These are phyloP conservation scores for Orius laevigatus DNA, from an alignment of 1,140 invertebrate genomes.

Conservation along the genomic window DNA sequence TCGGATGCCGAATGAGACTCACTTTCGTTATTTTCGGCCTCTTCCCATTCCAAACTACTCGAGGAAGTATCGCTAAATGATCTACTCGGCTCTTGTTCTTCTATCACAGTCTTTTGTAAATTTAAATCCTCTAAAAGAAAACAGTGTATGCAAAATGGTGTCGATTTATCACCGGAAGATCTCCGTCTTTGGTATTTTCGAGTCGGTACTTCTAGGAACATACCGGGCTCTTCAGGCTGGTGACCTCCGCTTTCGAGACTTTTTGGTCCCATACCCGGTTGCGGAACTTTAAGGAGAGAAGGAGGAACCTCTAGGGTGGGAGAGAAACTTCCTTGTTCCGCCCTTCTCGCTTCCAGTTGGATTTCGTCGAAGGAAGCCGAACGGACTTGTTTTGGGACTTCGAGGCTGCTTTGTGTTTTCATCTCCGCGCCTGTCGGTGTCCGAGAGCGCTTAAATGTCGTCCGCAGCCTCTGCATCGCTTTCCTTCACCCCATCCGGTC, in stretches of 20 bases:
- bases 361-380: slow-evolving; percentile 79
- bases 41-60: slow-evolving; percentile 32
- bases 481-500: slow-evolving; percentile 2
- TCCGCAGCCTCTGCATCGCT: slow-evolving; percentile 59
- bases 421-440: slow-evolving; percentile 74
- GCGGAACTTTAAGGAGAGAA: slow-evolving; percentile 42
- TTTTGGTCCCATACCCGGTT: slow-evolving; percentile 44
- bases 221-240: slow-evolving; percentile 34
- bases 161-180: slow-evolving; percentile 40
- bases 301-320: slow-evolving; percentile 24
- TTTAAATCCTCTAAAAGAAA: slow-evolving; percentile 31
- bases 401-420: slow-evolving; percentile 76
- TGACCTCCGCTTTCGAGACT: slow-evolving; percentile 50
- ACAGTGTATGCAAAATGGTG: slow-evolving; percentile 42
- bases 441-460: slow-evolving; percentile 67
- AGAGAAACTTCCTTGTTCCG: slow-evolving; percentile 20
- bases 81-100: slow-evolving; percentile 8
- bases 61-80: slow-evolving; percentile 23
- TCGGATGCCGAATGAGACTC: slow-evolving; percentile 6
- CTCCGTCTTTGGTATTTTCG: slow-evolving; percentile 41
- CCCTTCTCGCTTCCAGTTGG: slow-evolving; percentile 53
- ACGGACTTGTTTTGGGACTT: slow-evolving; percentile 70
- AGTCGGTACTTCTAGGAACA: slow-evolving; percentile 44
- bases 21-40: slow-evolving; percentile 30
- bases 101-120: slow-evolving; percentile 17